Evolutionary conservation across 2,888 invertebrate genomes (phyloP), one percentile per base, ranked within the genome.

Genomic region (Platynereis dumerilii): DNA sequence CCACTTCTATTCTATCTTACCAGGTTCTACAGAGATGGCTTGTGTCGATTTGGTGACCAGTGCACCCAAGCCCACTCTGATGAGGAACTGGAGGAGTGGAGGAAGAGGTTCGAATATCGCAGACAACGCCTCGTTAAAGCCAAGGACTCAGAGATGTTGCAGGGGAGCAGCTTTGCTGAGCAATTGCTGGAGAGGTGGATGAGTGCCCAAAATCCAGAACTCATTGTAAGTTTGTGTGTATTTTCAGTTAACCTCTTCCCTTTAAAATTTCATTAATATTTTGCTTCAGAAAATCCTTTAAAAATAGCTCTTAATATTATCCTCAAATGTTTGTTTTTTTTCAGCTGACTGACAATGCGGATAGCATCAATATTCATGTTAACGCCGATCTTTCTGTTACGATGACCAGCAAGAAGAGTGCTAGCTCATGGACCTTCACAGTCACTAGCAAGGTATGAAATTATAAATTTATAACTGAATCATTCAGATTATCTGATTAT

Each of bases 11-110:
- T 34, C 12, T 7, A 34, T 34, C 34, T 34, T 34, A 34, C 5
- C 34, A 34, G 34, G 12, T 34, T 34, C 12, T 34, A 34, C 34
- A 58, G 58, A 17, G 53, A 60, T 20, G 67, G 64, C 20, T 45
- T 53, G 1, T 92, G 91, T 78, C 87, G 89, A 57, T 89, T 89
- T 75, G 91, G 91, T 22, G 87, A 88, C 57, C 90, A 90, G 76
- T 92, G 92, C 80, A 89, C 90, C 12, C 89, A 90, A 78, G 92
- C 92, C 1, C 92, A 92, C 78, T 90, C 90, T 1, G 81, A 86
- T 26, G 89, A 88, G 57, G 92, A 92, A 80, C 82, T 91, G 10
- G 86, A 87, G 27, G 91, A 91, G 81, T 91, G 92, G 91, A 88
- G 88, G 74, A 89, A 90, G 72, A 84, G 91, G 64, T 91, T 90